Percentiles rank a stretch among this genome's conserved stretches.
These are phyloP conservation scores for Whitmania pigra DNA, from an alignment of 1,140 invertebrate genomes.

Conservation along the genomic window DNA sequence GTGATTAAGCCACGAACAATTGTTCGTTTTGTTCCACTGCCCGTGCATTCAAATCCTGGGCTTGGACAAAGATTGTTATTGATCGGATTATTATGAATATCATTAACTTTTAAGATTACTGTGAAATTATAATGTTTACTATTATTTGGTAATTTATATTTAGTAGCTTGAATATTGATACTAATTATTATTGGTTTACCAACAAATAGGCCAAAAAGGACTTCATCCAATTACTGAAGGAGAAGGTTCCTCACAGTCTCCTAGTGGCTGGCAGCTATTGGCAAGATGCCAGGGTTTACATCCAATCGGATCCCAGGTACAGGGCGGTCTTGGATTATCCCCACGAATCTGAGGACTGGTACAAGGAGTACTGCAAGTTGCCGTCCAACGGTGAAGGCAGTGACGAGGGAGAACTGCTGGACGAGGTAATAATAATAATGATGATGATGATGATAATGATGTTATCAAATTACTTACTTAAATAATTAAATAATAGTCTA, in stretches of 20 bases:
- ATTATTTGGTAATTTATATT: no score
- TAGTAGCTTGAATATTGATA: no score
- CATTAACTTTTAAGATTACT: no score
- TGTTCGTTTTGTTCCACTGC: not conserved
- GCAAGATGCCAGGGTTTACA: constrained; percentile 81
- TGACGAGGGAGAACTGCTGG: constrained; percentile 58
- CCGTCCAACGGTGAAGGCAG: no score
- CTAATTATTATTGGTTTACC: not conserved
- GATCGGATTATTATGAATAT: no score
- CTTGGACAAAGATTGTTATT: not conserved
- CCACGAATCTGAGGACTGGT: constrained; percentile 81
- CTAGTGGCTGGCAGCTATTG: constrained; percentile 49
- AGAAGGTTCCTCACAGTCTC: constrained; percentile 40
- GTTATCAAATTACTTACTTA: not conserved
- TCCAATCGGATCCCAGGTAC: constrained; percentile 77
- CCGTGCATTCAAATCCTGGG: not conserved
- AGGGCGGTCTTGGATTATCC: constrained; percentile 56
- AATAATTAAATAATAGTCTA: not conserved
- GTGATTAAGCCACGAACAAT: not conserved
- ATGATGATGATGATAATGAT: constrained; percentile 6
- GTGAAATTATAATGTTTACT: not conserved
- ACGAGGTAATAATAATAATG: not conserved
- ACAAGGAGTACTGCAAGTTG: constrained; percentile 64
- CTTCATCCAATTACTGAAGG: constrained; percentile 75
- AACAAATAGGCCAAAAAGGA: constrained; percentile 73